Evolutionary conservation across 2,113 vertebrate species (phyloP), one percentile per base, ranked within the genome.

Genomic region (Cyphomyrus discorhynchus): DNA sequence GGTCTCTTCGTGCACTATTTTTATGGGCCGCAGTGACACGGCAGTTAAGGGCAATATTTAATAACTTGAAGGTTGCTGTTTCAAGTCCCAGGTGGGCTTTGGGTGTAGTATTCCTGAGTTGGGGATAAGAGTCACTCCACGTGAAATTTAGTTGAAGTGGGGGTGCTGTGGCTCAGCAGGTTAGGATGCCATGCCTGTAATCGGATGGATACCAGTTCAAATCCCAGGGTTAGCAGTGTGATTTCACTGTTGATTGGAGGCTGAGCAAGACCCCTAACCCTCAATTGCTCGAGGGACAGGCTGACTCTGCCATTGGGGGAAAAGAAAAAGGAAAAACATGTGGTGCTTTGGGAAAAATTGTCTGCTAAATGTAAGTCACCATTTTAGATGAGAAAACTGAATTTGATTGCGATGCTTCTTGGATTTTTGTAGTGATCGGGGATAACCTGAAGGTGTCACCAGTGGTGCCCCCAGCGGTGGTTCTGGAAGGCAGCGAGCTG

Each of bases 401-500:
- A 82, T 21, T 82, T 82, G 7, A 82, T 21, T 11, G 35, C 31
- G n/a, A 80, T 47, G 46, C 49, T 87, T 11, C 62, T 84, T 87
- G 3, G 21, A 8, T 90, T 89, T 0, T 89, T 88, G 21, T 42
- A 97, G 96, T 97, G 91, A 95, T 97, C 90, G 92, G 95, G 0
- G 97, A 97, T 0, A 95, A 95, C 86, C 94, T 97, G 92, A 95
- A 50, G 0, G 94, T 97, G 92, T 91, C 90, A 0, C 90, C 94
- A 3, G 91, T 91, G 42, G 94, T 93, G 88, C 92, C 92, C 19
- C 92, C 45, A 0, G 92, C 93, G 66, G 92, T 91, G 42, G 93
- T 97, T 9, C 94, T 94, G 0, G 96, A 96, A 88, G 97, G 96
- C 0, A 95, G 95, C 47, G 94, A 96, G 0, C 93, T 97, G 74